phyloP scores from a whole-genome alignment of 2,888 invertebrate species.

The Dryobota labecula region DNA sequence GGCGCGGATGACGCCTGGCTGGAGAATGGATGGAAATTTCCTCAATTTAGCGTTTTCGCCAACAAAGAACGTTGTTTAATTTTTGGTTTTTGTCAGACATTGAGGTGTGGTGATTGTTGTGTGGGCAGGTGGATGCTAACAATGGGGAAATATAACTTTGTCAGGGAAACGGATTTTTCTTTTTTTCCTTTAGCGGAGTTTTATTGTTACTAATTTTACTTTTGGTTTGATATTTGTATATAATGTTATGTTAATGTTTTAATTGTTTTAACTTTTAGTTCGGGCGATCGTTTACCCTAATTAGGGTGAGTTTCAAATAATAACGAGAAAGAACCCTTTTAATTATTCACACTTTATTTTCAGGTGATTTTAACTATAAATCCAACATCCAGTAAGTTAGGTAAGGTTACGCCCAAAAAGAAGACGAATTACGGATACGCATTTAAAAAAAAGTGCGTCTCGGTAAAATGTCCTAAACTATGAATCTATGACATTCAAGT shows the following conservation, averaged over 20 bases:
- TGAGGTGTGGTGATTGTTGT: slow-evolving; percentile 80
- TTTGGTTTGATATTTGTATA: slow-evolving; percentile 1
- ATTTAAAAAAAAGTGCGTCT: neutral
- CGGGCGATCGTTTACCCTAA: neutral
- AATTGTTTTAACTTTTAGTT: slow-evolving; percentile 11
- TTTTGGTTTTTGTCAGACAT: slow-evolving; percentile 88
- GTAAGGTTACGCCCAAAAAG: neutral
- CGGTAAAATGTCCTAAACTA: neutral
- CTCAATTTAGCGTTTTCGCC: slow-evolving; percentile 91
- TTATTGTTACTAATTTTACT: slow-evolving; percentile 27
- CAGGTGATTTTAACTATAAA: neutral
- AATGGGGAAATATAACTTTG: slow-evolving; percentile 56
- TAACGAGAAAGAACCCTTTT: neutral
- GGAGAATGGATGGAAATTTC: slow-evolving; percentile 91
- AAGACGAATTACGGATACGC: neutral
- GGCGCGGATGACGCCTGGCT: slow-evolving; percentile 90
- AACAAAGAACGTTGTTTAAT: slow-evolving; percentile 90
- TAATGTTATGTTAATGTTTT: slow-evolving; percentile 9
- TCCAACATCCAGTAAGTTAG: neutral
- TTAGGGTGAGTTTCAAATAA: neutral
- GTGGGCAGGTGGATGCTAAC: slow-evolving; percentile 66
- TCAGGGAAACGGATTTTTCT: slow-evolving; percentile 23
- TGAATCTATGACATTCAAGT: slow-evolving; percentile 29
- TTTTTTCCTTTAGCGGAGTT: slow-evolving; percentile 15
- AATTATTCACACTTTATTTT: neutral